A percentile compares a stretch with the other conserved stretches of the same genome.
Evolutionary conservation across 2,888 invertebrate genomes (phyloP).

Genomic region (Galeruca laticollis): DNA sequence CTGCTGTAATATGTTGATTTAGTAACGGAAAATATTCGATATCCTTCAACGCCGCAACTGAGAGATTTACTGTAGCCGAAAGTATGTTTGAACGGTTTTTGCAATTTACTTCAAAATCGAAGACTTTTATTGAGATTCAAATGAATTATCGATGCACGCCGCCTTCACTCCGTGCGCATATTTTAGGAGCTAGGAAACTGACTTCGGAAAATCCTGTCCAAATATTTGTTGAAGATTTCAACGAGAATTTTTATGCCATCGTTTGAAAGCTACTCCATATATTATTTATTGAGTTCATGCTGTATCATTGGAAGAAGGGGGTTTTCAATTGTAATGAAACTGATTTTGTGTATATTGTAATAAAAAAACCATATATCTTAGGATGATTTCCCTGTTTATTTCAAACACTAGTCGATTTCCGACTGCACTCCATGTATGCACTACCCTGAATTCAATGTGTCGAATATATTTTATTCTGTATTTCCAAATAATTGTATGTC

Average conservation of each 20-base stretch:
- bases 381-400: too few relatives aligned
- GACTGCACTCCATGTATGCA: too few relatives aligned
- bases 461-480: too few relatives aligned
- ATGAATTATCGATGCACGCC: constrained; percentile 37
- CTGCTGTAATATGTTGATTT: too few relatives aligned
- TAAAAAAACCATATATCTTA: too few relatives aligned
- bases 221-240: constrained; percentile 28
- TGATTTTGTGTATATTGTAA: background rate
- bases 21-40: background rate
- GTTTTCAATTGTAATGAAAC: background rate
- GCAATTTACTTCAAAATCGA: constrained; percentile 38
- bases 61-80: constrained; percentile 34
- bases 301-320: background rate
- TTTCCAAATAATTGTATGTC: too few relatives aligned
- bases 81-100: constrained; percentile 42
- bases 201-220: constrained; percentile 22
- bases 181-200: constrained; percentile 27
- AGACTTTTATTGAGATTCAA: constrained; percentile 43
- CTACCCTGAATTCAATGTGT: too few relatives aligned
- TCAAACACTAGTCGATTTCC: too few relatives aligned
- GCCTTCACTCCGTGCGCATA: constrained; percentile 25
- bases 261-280: constrained; percentile 1
- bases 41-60: constrained; percentile 9
- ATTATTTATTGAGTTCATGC: background rate
- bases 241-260: constrained; percentile 23